Conservation (phyloP, 1,140 invertebrate genomes). For the Nylanderia fulva region DNA sequence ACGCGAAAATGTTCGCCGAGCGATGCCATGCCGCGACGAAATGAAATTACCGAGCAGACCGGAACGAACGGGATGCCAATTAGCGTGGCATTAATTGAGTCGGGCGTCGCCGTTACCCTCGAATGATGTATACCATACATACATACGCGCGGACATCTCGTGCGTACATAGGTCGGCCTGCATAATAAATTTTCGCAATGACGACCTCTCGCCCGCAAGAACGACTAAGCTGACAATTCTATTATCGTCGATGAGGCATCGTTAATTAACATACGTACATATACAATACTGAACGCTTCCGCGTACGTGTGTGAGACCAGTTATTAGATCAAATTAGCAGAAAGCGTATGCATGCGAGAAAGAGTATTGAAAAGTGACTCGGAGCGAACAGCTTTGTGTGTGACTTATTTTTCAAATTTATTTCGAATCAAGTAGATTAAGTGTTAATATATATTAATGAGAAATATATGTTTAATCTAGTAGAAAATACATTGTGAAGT, state of each 20-base stretch:
- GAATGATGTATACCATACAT: constrained; percentile 58
- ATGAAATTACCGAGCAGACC: constrained; percentile 68
- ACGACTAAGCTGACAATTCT: constrained; percentile 64
- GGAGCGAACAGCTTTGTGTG: not conserved
- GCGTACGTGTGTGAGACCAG: not conserved
- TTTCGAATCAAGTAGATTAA: not conserved
- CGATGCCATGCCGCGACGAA: constrained; percentile 39
- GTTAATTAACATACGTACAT: not conserved
- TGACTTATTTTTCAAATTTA: not conserved
- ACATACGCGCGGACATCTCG: constrained; percentile 16
- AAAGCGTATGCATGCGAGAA: not conserved
- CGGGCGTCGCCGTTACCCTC: constrained; percentile 56
- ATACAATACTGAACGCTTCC: too few species aligned
- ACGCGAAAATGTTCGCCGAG: constrained; percentile 57
- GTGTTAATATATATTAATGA: not conserved
- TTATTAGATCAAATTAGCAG: not conserved
- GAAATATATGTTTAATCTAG: too few species aligned
- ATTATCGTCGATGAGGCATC: constrained; percentile 57
- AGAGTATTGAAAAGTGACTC: not conserved
- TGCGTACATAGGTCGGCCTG: constrained; percentile 53
- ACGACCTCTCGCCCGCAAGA: constrained; percentile 67
- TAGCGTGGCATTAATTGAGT: constrained; percentile 76
- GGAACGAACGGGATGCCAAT: constrained; percentile 67
- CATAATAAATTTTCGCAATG: constrained; percentile 73
- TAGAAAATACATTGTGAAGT: too few species aligned